These are phyloP conservation scores for Rhabdornis inornatus DNA, from an alignment of 2,113 vertebrate species.

Conservation along the genomic window DNA sequence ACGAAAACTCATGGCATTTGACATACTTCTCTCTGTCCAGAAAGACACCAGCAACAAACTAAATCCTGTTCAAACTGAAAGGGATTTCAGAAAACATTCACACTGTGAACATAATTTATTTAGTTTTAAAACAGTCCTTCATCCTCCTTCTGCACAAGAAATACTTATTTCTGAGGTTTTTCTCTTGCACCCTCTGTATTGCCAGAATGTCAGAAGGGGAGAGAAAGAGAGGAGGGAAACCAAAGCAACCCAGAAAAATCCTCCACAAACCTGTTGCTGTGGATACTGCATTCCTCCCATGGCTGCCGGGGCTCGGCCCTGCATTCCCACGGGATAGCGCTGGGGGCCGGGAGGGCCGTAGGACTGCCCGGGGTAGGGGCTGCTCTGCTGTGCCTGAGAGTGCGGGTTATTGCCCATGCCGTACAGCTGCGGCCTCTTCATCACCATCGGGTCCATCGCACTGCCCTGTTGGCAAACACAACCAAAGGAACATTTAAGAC, in stretches of 20 bases:
- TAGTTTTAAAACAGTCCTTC: neutral
- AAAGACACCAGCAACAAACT: neutral
- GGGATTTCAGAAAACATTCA: neutral
- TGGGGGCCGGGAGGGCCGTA: constrained; percentile 88
- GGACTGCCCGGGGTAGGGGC: constrained; percentile 86
- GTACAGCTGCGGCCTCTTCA: constrained; percentile 95
- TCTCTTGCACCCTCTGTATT: neutral
- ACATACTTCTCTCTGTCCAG: neutral
- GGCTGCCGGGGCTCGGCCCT: constrained; percentile 84
- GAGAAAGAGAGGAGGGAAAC: neutral
- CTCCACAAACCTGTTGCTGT: constrained; percentile 89
- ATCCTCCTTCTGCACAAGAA: neutral
- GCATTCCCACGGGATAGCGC: constrained; percentile 90
- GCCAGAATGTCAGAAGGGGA: neutral
- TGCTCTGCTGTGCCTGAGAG: constrained; percentile 83
- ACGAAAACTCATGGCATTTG: neutral
- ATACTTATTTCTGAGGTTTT: neutral
- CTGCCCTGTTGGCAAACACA: constrained; percentile 80
- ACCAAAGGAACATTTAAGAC: neutral
- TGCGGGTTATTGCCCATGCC: constrained; percentile 90
- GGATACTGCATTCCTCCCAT: constrained; percentile 91
- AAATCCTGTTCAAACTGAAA: neutral
- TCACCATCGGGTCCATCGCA: constrained; percentile 94
- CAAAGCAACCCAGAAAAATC: neutral
- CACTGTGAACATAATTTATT: neutral